phyloP scores from a whole-genome alignment of 2,888 invertebrate genomes.

The Bombylius discolor region DNA sequence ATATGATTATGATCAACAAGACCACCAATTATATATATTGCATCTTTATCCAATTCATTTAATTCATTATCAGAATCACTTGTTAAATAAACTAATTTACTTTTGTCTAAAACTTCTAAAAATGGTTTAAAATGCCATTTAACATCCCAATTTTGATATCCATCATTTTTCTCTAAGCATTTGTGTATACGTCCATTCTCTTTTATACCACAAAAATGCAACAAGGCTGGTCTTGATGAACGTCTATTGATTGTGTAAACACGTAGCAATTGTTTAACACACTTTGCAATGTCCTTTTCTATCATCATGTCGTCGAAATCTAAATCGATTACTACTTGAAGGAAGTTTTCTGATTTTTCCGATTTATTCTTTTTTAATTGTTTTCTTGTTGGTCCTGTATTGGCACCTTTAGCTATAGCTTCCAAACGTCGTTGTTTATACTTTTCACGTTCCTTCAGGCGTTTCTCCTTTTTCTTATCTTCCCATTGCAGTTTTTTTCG shows the following conservation, averaged over 20 bases:
- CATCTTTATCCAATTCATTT: constrained; percentile 55
- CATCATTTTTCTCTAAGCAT: constrained; percentile 68
- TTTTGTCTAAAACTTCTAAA: constrained; percentile 55
- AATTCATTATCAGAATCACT: constrained; percentile 89
- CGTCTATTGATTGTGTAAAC: constrained; percentile 86
- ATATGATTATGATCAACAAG: constrained; percentile 94
- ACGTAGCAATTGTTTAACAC: constrained; percentile 77
- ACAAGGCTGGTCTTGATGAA: constrained; percentile 62
- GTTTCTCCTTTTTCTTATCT: constrained; percentile 52
- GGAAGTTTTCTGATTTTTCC: constrained; percentile 50
- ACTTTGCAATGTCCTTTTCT: constrained; percentile 74
- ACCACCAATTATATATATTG: constrained; percentile 90
- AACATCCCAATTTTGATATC: constrained; percentile 88
- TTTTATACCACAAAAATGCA: constrained; percentile 68
- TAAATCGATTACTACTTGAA: constrained; percentile 68
- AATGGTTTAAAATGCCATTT: constrained; percentile 56
- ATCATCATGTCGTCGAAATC: constrained; percentile 87
- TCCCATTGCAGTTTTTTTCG: constrained; percentile 61
- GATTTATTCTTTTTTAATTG: constrained; percentile 60
- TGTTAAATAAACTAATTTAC: constrained; percentile 76
- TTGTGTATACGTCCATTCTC: constrained; percentile 51
- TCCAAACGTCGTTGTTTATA: constrained; percentile 55
- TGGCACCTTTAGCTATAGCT: constrained; percentile 55
- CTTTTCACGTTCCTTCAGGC: constrained; percentile 56
- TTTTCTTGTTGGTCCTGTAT: constrained; percentile 62